These are phyloP conservation scores for Puffinus mauretanicus DNA, from an alignment of 2,113 vertebrate species.

Conservation along the genomic window DNA sequence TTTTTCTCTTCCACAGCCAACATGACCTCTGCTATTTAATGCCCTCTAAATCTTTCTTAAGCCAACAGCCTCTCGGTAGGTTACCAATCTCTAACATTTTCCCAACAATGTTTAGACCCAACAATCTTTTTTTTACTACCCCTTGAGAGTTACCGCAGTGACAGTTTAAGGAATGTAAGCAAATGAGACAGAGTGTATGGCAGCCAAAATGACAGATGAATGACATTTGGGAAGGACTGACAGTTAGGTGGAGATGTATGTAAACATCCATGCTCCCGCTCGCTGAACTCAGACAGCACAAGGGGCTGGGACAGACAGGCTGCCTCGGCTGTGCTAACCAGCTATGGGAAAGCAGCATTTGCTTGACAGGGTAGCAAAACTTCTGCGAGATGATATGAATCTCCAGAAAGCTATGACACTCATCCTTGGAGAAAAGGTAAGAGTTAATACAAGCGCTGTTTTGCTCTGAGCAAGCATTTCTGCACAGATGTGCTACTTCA, in stretches of 20 bases:
- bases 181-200: not conserved
- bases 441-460: not conserved
- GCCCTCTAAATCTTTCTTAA: slow-evolving; percentile 12
- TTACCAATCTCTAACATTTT: not conserved
- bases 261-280: not conserved
- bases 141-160: not conserved
- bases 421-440: not conserved
- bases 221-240: not conserved
- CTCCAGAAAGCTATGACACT: not conserved
- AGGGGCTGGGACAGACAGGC: not conserved
- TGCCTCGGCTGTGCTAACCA: not conserved
- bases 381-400: not conserved
- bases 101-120: not conserved
- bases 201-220: not conserved
- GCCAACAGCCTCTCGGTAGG: not conserved
- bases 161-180: not conserved
- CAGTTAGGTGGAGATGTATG: not conserved
- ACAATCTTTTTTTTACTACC: not conserved
- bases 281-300: not conserved
- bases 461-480: not conserved
- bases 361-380: not conserved
- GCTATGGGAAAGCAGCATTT: not conserved
- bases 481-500: not conserved
- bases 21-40: not conserved
- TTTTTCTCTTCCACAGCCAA: not conserved